Percentiles rank a stretch among this genome's conserved stretches.
Conservation (phyloP, 2,888 invertebrate genomes). For the Stenoptilia bipunctidactyla region DNA sequence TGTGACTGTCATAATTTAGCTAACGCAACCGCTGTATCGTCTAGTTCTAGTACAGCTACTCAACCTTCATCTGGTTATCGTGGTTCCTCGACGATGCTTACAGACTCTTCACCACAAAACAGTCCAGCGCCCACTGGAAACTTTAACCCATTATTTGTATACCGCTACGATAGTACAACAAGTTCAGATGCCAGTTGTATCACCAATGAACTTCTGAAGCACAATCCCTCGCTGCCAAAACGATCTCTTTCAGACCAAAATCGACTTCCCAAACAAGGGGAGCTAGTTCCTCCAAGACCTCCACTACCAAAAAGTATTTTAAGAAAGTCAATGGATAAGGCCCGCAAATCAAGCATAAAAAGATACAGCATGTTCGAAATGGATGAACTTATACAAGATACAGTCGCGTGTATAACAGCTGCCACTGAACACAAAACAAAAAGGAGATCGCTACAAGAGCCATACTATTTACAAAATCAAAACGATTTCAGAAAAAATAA, state of each 20-base stretch:
- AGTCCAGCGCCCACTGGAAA: constrained; percentile 73
- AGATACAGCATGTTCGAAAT: constrained; percentile 88
- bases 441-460: constrained; percentile 82
- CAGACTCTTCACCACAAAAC: constrained; percentile 81
- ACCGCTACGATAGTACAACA: constrained; percentile 83
- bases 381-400: constrained; percentile 69
- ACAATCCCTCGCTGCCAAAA: constrained; percentile 74
- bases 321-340: constrained; percentile 73
- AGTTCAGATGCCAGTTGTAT: constrained; percentile 81
- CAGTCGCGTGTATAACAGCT: constrained; percentile 49
- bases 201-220: constrained; percentile 60
- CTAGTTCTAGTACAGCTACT: constrained; percentile 79
- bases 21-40: constrained; percentile 71
- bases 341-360: constrained; percentile 65
- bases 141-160: constrained; percentile 82
- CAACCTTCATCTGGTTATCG: constrained; percentile 90
- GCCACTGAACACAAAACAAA: constrained; percentile 70
- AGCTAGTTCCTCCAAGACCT: constrained; percentile 76
- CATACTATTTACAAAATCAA: constrained; percentile 73
- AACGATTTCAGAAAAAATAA: constrained; percentile 66
- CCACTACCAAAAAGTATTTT: constrained; percentile 81
- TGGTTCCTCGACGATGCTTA: constrained; percentile 86
- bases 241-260: constrained; percentile 75
- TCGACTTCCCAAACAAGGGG: constrained; percentile 51
- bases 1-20: constrained; percentile 71